Evolutionary conservation across 2,797 vertebrate species (phyloP), one percentile per base, ranked within the genome.

Genomic region (Pseudotriccus pelzelni): DNA sequence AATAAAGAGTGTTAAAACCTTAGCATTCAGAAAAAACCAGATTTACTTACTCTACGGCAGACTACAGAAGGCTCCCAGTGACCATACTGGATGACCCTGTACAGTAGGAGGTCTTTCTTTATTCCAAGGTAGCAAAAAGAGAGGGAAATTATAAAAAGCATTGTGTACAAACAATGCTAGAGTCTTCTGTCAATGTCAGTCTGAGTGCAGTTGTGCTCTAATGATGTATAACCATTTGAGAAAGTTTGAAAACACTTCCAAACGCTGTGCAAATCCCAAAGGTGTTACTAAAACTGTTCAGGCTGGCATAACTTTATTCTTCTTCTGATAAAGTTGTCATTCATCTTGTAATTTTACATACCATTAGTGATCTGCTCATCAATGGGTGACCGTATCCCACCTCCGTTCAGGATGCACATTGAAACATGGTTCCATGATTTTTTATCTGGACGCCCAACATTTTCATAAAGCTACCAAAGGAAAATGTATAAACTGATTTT

Each of bases 361-460:
- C 99, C 99, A 5, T 99, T 98, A 56, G 94, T 97, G 72, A 43
- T 95, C 27, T 14, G 96, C 53, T 99, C 99, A 6, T 99, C 98
- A 5, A 99, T 98, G 19, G 99, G 97, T 2, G 97, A 87, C 9
- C 99, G 98, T 85, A 99, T 97, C 58, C 97, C 98, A 3, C 99
- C 99, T 46, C 98, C 98, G 12, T 99, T 99, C 24, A 98, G 37
- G 94, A 99, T 98, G 97, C 98, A 98, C 97, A 98, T 97, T 30
- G 98, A 98, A 82, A 99, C 98, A 0, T 99, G 98, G 97, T 98
- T 99, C 99, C 99, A 99, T 17, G 96, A 97, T 25, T 86, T 75
- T 4, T 96, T 97, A 64, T 98, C 98, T 0, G 98, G 94, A 58
- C 46, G 94, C 72, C 97, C 73, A 9, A 99, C 89, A 60, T 98